Conservation (phyloP, 2,797 vertebrate species). For the Protonibea diacanthus region DNA sequence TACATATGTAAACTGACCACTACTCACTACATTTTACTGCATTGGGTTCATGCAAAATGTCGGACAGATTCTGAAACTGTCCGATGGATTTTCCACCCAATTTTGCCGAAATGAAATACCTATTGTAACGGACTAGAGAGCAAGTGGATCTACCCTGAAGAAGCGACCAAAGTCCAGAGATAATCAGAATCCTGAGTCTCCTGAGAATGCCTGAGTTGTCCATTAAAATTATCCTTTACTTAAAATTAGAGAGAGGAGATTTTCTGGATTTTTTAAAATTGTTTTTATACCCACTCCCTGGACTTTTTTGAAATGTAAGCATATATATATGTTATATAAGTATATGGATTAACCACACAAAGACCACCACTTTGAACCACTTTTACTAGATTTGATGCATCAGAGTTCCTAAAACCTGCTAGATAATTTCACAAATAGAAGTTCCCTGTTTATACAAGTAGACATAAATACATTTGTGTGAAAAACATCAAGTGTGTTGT, state of each 20-base stretch:
- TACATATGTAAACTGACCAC: background rate
- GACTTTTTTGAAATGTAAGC: too few relatives aligned
- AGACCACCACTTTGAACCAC: background rate
- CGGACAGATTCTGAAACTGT: background rate
- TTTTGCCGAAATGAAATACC: background rate
- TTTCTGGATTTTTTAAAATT: too few relatives aligned
- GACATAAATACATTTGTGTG: background rate
- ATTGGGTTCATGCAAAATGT: background rate
- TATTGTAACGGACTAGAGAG: background rate
- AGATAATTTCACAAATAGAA: background rate
- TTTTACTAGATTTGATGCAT: background rate
- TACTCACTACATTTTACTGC: background rate
- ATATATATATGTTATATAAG: too few relatives aligned
- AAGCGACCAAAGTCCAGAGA: constrained; percentile 28
- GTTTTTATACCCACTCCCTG: too few relatives aligned
- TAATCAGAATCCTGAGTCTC: constrained; percentile 39
- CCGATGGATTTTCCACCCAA: background rate
- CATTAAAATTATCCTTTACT: too few relatives aligned
- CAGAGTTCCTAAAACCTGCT: too few relatives aligned
- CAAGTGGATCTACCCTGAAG: background rate
- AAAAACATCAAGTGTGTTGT: background rate
- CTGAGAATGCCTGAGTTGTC: too few relatives aligned
- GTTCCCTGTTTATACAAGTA: background rate
- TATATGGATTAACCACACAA: background rate
- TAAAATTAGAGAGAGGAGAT: too few relatives aligned